These are phyloP conservation scores for Thyatira batis DNA, from an alignment of 2,888 invertebrate species.

Conservation along the genomic window DNA sequence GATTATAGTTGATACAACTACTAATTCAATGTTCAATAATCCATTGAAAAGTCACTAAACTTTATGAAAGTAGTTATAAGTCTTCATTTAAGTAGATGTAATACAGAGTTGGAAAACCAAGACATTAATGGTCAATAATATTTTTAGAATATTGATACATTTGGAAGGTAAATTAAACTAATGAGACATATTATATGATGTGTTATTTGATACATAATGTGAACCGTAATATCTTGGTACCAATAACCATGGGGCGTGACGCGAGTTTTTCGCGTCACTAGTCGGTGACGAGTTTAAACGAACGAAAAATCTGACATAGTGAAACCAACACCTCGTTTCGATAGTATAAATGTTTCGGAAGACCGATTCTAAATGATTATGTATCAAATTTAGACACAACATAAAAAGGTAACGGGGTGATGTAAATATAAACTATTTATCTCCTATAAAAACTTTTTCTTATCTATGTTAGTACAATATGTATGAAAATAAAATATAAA, in stretches of 20 bases:
- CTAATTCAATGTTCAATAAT: neutral
- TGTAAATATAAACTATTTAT: too few species aligned
- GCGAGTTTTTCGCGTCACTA: slow-evolving; percentile 55
- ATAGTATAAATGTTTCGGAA: slow-evolving; percentile 27
- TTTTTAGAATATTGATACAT: neutral
- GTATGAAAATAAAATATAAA: neutral
- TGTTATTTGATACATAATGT: neutral
- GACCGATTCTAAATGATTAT: slow-evolving; percentile 17
- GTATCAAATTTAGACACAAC: neutral
- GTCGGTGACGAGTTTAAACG: slow-evolving; percentile 52
- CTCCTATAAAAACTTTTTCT: too few species aligned
- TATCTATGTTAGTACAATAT: too few species aligned
- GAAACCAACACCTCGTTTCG: slow-evolving; percentile 47
- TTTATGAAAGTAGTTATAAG: too few species aligned
- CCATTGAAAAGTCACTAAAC: too few species aligned
- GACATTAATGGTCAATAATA: too few species aligned
- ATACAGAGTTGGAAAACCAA: too few species aligned
- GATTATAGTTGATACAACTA: neutral
- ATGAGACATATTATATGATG: slow-evolving; percentile 1
- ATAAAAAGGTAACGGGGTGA: neutral
- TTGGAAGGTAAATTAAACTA: neutral
- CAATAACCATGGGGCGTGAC: slow-evolving; percentile 53
- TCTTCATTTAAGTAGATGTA: too few species aligned
- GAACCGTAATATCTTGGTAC: slow-evolving; percentile 25
- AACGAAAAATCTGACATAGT: slow-evolving; percentile 63